These are phyloP conservation scores for Sesamia nonagrioides DNA, from an alignment of 1,140 invertebrate species.

Conservation along the genomic window DNA sequence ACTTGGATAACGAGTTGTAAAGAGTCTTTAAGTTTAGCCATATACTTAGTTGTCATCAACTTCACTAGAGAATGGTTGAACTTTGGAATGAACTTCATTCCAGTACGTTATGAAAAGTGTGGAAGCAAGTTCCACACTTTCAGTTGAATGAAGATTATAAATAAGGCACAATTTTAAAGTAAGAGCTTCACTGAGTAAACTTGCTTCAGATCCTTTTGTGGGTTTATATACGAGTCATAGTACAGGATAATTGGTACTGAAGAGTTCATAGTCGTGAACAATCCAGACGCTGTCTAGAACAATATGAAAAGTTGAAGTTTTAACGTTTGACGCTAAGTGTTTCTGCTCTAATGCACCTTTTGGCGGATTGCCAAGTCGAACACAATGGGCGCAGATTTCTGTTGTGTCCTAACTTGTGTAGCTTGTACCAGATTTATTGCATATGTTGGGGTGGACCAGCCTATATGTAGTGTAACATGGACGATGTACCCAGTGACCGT, in stretches of 20 bases:
- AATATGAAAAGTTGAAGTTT: constrained; percentile 59
- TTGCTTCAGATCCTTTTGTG: not conserved
- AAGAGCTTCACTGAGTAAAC: not conserved
- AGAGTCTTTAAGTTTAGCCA: not conserved
- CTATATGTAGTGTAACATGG: not conserved
- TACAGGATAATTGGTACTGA: constrained; percentile 47
- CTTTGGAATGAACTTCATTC: not conserved
- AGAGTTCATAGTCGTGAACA: constrained; percentile 47
- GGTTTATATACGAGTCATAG: constrained; percentile 22
- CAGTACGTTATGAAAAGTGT: not conserved
- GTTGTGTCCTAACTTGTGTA: constrained; percentile 51
- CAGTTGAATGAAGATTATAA: constrained; percentile 17
- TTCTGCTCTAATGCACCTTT: constrained; percentile 54
- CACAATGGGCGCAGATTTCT: constrained; percentile 59
- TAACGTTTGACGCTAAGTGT: constrained; percentile 58
- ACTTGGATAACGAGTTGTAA: not conserved
- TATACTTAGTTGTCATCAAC: constrained; percentile 20
- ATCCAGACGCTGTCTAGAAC: constrained; percentile 49
- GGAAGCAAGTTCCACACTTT: not conserved
- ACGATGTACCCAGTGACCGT: not conserved
- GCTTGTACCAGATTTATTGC: constrained; percentile 52
- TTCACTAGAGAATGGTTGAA: constrained; percentile 15
- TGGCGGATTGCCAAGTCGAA: constrained; percentile 57
- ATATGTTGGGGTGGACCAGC: constrained; percentile 18
- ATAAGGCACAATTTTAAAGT: constrained; percentile 21